Evolutionary conservation across 2,797 vertebrate genomes (phyloP).

Genomic region (Pagetopsis macropterus): DNA sequence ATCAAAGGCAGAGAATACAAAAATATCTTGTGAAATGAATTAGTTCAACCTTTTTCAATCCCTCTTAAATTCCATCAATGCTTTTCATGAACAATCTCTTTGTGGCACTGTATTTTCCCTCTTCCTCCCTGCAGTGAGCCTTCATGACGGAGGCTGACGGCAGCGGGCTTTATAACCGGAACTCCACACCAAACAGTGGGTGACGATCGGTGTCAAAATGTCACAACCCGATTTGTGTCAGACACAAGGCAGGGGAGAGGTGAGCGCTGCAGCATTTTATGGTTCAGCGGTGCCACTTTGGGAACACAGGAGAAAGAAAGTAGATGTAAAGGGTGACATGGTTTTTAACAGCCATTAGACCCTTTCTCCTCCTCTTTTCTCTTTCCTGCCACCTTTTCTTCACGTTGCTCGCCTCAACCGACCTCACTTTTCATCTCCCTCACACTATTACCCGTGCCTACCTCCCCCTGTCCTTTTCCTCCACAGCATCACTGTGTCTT

Average conservation of each 20-base stretch:
- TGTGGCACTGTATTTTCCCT: conserved; percentile 52
- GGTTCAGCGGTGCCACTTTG: conserved; percentile 62
- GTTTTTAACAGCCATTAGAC: conserved; percentile 24
- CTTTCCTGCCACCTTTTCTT: conserved; percentile 22
- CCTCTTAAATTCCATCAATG: conserved; percentile 41
- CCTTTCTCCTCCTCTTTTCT: conserved; percentile 29
- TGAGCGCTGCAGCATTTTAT: conserved; percentile 60
- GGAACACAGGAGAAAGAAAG: conserved; percentile 39
- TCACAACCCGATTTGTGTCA: conserved; percentile 60
- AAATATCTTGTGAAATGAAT: conserved; percentile 59
- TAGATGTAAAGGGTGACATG: conserved; percentile 31
- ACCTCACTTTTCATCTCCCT: conserved; percentile 40
- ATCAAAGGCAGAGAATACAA: conserved; percentile 50
- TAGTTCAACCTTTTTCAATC: conserved; percentile 51
- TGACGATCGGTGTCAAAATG: conserved; percentile 49
- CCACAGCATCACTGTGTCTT: not conserved
- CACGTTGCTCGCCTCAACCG: conserved; percentile 9
- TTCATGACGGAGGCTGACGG: conserved; percentile 39
- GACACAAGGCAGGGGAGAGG: conserved; percentile 62
- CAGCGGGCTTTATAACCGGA: conserved; percentile 44
- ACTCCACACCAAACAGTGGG: conserved; percentile 45
- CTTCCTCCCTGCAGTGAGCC: conserved; percentile 36
- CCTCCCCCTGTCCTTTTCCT: conserved; percentile 3
- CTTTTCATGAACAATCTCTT: conserved; percentile 60
- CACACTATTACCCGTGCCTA: conserved; percentile 19